phyloP scores from a whole-genome alignment of 2,113 vertebrate species.

The Phalacrocorax pelagicus region DNA sequence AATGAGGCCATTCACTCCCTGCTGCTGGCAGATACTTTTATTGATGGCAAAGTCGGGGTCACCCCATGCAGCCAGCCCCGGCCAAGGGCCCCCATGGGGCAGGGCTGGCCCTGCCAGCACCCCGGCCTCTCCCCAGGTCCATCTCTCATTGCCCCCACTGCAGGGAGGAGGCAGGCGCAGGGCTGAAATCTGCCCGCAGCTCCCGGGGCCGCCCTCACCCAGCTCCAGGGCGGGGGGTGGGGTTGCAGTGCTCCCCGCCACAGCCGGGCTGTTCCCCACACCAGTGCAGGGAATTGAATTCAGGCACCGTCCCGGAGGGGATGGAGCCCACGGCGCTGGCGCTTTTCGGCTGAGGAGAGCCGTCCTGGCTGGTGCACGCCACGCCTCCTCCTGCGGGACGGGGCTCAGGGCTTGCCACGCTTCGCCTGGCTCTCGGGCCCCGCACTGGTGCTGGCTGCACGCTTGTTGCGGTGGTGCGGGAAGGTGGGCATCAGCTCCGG shows the following conservation, averaged over 20 bases:
- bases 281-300: fast-evolving
- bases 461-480: conserved; percentile 95
- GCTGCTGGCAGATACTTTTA: neutral
- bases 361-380: fast-evolving
- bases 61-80: too few relatives aligned
- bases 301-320: fast-evolving
- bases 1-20: fast-evolving
- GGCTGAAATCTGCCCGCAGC: neutral
- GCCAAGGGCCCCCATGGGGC: fast-evolving
- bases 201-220: neutral
- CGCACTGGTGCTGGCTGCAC: neutral
- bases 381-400: fast-evolving
- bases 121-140: neutral
- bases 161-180: neutral
- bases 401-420: conserved; percentile 80
- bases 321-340: fast-evolving
- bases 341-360: neutral
- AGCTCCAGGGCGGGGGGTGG: neutral
- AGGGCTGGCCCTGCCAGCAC: neutral
- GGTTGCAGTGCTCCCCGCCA: fast-evolving
- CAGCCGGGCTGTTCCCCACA: fast-evolving
- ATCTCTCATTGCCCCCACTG: neutral
- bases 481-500: conserved; percentile 98
- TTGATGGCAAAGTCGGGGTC: fast-evolving
- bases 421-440: conserved; percentile 76